Conservation (phyloP, 2,797 vertebrate species). For the Pipistrellus kuhlii region DNA sequence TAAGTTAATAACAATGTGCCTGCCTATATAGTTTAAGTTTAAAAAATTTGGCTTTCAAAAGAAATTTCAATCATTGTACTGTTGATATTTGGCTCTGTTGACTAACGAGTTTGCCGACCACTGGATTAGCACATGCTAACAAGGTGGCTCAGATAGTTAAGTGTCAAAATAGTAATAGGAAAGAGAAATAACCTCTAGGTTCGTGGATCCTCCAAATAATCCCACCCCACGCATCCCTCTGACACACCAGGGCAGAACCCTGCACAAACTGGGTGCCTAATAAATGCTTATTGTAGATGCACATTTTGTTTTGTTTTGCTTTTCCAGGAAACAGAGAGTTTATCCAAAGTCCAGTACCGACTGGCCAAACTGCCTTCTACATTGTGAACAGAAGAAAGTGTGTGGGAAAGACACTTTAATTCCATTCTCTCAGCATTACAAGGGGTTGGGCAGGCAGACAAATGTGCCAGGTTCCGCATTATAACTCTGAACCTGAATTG, state of each 20-base stretch:
- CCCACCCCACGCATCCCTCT: neutral
- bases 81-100: too few species aligned
- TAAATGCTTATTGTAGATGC: neutral
- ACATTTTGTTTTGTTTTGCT: neutral
- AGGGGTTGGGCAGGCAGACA: accelerated
- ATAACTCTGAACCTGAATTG: neutral
- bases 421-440: too few species aligned
- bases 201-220: neutral
- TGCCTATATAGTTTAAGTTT: too few species aligned
- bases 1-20: too few species aligned
- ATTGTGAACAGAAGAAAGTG: neutral
- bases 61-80: too few species aligned
- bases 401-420: neutral
- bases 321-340: neutral
- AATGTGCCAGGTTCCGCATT: neutral
- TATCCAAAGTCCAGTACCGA: neutral
- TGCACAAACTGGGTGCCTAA: neutral
- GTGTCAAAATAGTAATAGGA: neutral
- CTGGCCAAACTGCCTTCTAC: neutral
- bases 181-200: neutral
- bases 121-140: neutral
- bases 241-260: neutral
- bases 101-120: too few species aligned
- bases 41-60: too few species aligned
- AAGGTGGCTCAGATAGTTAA: neutral